Base-by-base conservation (phyloP, 2,888 invertebrate species). In the Sminthurides aquaticus region DNA sequence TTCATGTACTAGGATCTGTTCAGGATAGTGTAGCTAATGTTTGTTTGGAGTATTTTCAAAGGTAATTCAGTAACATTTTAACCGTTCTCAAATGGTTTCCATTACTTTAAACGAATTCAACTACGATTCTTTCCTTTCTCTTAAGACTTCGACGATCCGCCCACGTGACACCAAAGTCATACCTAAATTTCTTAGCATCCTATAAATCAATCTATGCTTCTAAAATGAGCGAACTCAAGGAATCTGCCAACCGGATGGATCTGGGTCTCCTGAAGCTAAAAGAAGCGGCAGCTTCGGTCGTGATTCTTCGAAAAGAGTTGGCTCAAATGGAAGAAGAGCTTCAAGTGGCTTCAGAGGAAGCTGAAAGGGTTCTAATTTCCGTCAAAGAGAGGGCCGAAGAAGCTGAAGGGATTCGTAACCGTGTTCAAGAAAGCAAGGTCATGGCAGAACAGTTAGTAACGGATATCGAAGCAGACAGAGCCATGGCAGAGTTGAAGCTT, bases 271-370 rank as follows among this genome's bases (percentile, higher is more conserved):
- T 94, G 76, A 97, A 97, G 80, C 82, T 97, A 58, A 89, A 95
- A 64, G 97, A 97, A 81, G 97, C 97, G 1, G 93, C 95, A 1
- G 87, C 89, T 76, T 92, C 94, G 0, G 96, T 97, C 1, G 90
- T 93, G 79, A 85, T 92, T 60, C 81, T 97, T 62, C 94, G 95
- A 75, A 88, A 89, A 78, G 93, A 96, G 76, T 83, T 97, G 65
- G 95, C 91, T 2, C 87, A 89, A 0, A 97, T 96, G 91, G 97
- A 97, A 78, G 87, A 89, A 77, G 95, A 97, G 77, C 81, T 97
- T 69, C 93, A 90, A 0, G 86, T 91, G 66, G 96, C 97, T 24
- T 94, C 94, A 1, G 87, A 91, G 78, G 91, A 91, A 78, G 95
- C 96, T 0, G 95, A 91, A 77, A 84, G 86, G 34, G 92, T 92